A percentile compares a stretch with the other conserved stretches of the same genome.
phyloP scores from a whole-genome alignment of 2,797 vertebrate species.

The Podarcis siculus region DNA sequence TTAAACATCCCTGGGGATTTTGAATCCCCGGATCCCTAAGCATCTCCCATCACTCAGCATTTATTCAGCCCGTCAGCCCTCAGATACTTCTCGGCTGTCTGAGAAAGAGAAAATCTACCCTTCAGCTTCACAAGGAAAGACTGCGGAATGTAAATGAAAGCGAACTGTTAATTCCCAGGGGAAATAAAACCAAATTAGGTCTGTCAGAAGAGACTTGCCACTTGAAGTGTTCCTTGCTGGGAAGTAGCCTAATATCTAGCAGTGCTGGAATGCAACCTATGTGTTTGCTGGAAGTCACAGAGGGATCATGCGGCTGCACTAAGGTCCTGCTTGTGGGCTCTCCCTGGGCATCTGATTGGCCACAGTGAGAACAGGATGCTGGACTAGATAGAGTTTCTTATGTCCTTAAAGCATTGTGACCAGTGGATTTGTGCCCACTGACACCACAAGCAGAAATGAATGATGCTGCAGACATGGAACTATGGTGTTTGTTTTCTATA shows the following conservation, averaged over 20 bases:
- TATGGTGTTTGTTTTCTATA: background rate
- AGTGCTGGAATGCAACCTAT: background rate
- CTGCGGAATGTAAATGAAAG: background rate
- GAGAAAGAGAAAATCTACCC: background rate
- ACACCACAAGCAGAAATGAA: background rate
- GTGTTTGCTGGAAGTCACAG: background rate
- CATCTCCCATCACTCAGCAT: background rate
- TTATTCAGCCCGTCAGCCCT: slow-evolving; percentile 8
- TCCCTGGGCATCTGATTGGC: too few relatives aligned
- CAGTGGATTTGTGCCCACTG: background rate
- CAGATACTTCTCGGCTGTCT: background rate
- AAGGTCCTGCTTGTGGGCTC: too few relatives aligned
- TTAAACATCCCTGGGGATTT: slow-evolving; percentile 11
- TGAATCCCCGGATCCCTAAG: slow-evolving; percentile 1
- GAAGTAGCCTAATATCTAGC: background rate
- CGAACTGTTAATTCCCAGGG: background rate
- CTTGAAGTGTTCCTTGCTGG: background rate
- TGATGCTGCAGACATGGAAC: background rate
- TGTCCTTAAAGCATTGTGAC: background rate
- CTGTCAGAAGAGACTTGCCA: background rate
- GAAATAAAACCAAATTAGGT: slow-evolving; percentile 22
- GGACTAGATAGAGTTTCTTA: too few relatives aligned
- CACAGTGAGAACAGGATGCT: too few relatives aligned
- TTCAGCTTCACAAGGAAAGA: background rate
- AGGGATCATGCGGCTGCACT: background rate